Evolutionary conservation across 2,888 invertebrate genomes (phyloP), one percentile per base, ranked within the genome.

Genomic region (Dynastes tityus): DNA sequence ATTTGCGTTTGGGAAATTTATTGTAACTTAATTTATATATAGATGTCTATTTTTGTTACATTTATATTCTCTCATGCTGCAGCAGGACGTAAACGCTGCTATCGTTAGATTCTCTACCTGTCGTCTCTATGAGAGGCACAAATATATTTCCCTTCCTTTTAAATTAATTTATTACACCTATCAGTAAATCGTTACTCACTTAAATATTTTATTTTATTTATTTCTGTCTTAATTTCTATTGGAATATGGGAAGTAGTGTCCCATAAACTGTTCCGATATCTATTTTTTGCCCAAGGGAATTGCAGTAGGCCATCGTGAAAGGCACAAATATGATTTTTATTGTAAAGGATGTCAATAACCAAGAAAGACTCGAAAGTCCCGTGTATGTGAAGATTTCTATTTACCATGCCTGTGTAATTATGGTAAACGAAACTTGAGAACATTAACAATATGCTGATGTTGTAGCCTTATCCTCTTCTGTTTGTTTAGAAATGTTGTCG

Each of bases 231-330:
- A 29, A 29, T 29, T 29, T 63, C 63, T 63, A 63, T 55, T 22
- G 1, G 55, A 22, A n/a, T 11, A 55, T 5, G 8, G 27, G 22
- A 67, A 67, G 45, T 4, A 32, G 16, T 16, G 32, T 49, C 16
- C 16, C 22, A 45, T 65, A 22, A 49, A 45, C 27, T 49, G 67
- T 67, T 49, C 22, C 49, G 49, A 67, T 67, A 67, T 45, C 67
- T 67, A 67, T 67, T 67, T 63, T 67, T 22, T 67, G 9, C 49
- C 27, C 11, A 45, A 67, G 6, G 49, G 22, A 58, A 73, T 73
- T 58, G 58, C n/a, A 58, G 73, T 73, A 73, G 73, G 73, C 73
- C 73, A 73, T 73, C 73, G 73, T 73, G 73, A 73, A 73, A 73
- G 73, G 73, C 73, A 61, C 22, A 58, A 40, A 40, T 16, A 40